A percentile compares a stretch with the other conserved stretches of the same genome.
These are phyloP conservation scores for Schizaphis graminum DNA, from an alignment of 2,888 invertebrate genomes.

Conservation along the genomic window DNA sequence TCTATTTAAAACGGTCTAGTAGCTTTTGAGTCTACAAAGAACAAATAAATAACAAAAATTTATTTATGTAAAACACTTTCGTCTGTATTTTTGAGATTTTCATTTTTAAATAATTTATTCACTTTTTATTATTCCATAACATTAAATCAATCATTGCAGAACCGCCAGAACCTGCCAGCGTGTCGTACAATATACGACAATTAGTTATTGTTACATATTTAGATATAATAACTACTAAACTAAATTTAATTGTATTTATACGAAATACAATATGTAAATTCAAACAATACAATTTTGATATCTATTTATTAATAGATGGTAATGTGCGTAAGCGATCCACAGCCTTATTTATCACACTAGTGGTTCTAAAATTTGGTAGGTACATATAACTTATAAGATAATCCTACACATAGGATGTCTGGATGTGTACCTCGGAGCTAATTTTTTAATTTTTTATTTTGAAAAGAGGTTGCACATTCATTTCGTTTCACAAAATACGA, in stretches of 20 bases:
- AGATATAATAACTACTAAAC: not conserved
- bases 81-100: not conserved
- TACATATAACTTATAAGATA: no score
- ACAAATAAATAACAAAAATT: not conserved
- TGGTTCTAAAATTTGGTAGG: no score
- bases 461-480: no score
- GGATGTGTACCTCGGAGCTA: no score
- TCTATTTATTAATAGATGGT: no score
- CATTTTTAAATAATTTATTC: not conserved
- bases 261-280: not conserved
- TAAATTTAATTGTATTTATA: not conserved
- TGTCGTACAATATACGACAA: not conserved
- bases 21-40: not conserved
- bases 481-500: no score
- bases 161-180: not conserved
- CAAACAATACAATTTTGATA: not conserved
- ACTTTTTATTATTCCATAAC: not conserved
- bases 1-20: not conserved
- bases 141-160: not conserved
- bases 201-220: not conserved
- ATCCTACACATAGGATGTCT: no score
- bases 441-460: no score
- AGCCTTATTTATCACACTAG: no score
- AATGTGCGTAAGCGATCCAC: no score
- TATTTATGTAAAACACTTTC: no score